Conservation (phyloP, 2,888 invertebrate genomes). For the Calameuta idolon region DNA sequence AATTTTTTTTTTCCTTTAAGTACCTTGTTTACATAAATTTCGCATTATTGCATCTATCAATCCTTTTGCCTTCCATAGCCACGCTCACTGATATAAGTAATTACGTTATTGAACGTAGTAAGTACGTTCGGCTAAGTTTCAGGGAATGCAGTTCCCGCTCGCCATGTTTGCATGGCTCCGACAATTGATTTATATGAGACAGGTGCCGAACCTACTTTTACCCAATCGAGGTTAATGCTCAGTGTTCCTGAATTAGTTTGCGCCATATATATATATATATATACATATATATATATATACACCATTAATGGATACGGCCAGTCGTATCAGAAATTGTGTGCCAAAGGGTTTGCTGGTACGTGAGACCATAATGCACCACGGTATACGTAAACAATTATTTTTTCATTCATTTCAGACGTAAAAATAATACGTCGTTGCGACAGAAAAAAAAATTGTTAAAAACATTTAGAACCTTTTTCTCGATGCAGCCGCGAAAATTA, state of each 20-base stretch:
- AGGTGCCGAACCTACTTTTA: conserved; percentile 39
- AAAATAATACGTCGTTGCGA: background rate
- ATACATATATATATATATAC: background rate
- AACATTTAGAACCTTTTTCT: background rate
- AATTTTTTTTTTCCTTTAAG: background rate
- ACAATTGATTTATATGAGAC: conserved; percentile 49
- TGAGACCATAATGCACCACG: background rate
- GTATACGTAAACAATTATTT: background rate
- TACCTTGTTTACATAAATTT: background rate
- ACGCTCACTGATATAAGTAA: conserved; percentile 32
- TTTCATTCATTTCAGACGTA: background rate
- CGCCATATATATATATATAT: conserved; percentile 17
- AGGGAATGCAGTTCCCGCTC: conserved; percentile 33
- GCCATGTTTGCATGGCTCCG: conserved; percentile 10
- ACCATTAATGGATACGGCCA: background rate
- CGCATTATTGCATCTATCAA: background rate
- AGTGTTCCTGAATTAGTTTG: conserved; percentile 35
- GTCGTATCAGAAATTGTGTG: background rate
- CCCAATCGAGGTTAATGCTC: conserved; percentile 39
- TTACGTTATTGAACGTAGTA: conserved; percentile 38
- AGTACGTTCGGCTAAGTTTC: conserved; percentile 28
- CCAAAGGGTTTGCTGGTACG: background rate
- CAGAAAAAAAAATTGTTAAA: background rate
- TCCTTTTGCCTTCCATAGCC: background rate
- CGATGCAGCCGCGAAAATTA: background rate